Percentiles rank a stretch among this genome's conserved stretches.
Conservation (phyloP, 2,113 vertebrate genomes). For the Shinisaurus crocodilurus region DNA sequence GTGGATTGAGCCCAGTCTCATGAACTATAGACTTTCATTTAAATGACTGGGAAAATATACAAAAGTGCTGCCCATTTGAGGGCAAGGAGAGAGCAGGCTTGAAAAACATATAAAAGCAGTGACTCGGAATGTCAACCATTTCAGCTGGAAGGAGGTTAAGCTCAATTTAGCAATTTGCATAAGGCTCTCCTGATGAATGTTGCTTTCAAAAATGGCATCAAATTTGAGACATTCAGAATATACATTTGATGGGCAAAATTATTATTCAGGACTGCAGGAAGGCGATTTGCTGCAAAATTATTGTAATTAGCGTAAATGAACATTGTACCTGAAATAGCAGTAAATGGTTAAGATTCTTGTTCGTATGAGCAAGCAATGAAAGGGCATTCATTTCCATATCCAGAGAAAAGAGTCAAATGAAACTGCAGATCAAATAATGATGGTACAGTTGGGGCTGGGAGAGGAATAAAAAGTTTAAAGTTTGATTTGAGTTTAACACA, state of each 20-base stretch:
- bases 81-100: neutral
- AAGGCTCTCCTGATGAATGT: conserved; percentile 38
- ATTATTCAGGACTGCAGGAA: conserved; percentile 19
- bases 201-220: conserved; percentile 33
- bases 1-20: neutral
- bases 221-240: conserved; percentile 24
- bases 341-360: conserved; percentile 4
- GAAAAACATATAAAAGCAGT: conserved; percentile 3
- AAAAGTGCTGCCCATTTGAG: neutral
- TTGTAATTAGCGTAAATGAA: conserved; percentile 30
- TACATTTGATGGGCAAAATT: conserved; percentile 9
- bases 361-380: conserved; percentile 1
- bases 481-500: neutral
- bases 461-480: neutral
- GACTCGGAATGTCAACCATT: neutral
- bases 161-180: conserved; percentile 21
- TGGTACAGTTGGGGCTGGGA: neutral
- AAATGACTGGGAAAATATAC: neutral
- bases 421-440: conserved; percentile 4
- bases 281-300: conserved; percentile 31
- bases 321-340: conserved; percentile 29
- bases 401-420: neutral
- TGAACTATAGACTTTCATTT: neutral
- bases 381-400: conserved; percentile 25
- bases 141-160: neutral